These are phyloP conservation scores for Formicarius rufipectus DNA, from an alignment of 2,113 vertebrate genomes.

Conservation along the genomic window DNA sequence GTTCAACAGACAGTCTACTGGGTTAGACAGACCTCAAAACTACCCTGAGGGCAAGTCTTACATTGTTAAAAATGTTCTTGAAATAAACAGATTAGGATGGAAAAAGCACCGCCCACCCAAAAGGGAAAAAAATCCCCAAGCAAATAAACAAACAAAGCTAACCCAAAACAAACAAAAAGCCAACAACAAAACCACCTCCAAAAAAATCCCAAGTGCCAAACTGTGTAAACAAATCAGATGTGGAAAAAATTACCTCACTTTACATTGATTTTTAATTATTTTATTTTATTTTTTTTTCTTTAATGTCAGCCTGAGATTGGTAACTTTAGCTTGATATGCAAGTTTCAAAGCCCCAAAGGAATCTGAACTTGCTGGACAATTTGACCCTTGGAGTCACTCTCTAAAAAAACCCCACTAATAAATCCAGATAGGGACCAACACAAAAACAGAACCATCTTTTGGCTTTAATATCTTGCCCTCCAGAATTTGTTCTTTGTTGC, in stretches of 20 bases:
- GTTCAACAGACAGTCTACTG: neutral
- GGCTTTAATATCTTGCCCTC: neutral
- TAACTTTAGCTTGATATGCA: neutral
- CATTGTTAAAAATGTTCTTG: neutral
- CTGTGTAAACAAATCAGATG: neutral
- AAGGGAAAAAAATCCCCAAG: rapidly evolving
- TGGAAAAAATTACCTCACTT: neutral
- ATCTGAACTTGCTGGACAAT: neutral
- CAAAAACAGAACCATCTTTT: neutral
- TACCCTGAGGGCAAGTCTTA: neutral
- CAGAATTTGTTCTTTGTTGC: neutral
- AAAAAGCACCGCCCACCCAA: too few relatives aligned
- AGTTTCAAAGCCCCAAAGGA: neutral
- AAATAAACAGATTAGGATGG: neutral
- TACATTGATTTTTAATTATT: neutral
- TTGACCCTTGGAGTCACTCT: neutral
- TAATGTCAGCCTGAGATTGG: neutral
- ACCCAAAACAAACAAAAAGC: rapidly evolving
- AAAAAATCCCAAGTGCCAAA: neutral
- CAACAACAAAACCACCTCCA: too few relatives aligned
- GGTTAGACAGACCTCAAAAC: neutral
- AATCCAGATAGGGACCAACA: neutral
- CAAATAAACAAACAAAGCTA: too few relatives aligned
- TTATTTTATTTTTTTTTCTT: too few relatives aligned
- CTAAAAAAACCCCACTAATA: neutral